Percentiles rank a stretch among this genome's conserved stretches.
phyloP scores from a whole-genome alignment of 2,888 invertebrate genomes.

The Epirrhoe tristata region DNA sequence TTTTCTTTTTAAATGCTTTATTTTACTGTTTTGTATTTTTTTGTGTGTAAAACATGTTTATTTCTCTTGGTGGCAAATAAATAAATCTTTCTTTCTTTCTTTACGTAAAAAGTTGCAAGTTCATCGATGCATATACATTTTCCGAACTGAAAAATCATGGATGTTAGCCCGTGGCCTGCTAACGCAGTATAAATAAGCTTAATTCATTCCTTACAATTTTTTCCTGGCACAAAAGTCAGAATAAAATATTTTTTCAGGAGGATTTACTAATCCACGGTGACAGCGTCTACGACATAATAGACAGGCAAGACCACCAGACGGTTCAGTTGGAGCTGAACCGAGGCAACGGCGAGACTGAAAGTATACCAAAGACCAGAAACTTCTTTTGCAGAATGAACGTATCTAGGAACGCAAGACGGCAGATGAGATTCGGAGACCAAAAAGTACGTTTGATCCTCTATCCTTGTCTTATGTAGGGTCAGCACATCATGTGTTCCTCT shows the following conservation, averaged over 20 bases:
- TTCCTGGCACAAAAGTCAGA: neutral
- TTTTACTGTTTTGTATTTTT: no score
- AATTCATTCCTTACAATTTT: no score
- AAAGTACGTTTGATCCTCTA: slow-evolving; percentile 88
- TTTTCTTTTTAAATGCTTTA: no score
- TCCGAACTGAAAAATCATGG: no score
- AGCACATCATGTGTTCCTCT: neutral
- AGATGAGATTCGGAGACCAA: slow-evolving; percentile 99
- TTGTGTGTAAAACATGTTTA: no score
- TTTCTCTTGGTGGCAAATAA: no score
- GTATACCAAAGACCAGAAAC: slow-evolving; percentile 88
- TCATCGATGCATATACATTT: no score
- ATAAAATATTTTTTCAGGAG: slow-evolving; percentile 88
- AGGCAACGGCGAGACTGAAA: slow-evolving; percentile 81
- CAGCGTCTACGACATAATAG: slow-evolving; percentile 99
- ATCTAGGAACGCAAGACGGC: slow-evolving; percentile 97
- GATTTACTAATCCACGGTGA: slow-evolving; percentile 99
- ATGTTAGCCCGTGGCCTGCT: no score
- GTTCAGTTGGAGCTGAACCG: slow-evolving; percentile 96
- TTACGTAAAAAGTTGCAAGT: no score
- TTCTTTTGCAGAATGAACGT: slow-evolving; percentile 99
- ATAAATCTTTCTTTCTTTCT: no score
- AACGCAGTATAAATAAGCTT: no score
- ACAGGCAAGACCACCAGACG: slow-evolving; percentile 98
- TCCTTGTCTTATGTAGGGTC: neutral